Evolutionary conservation across 2,888 invertebrate species (phyloP).

Genomic region (Ichneumon xanthorius): DNA sequence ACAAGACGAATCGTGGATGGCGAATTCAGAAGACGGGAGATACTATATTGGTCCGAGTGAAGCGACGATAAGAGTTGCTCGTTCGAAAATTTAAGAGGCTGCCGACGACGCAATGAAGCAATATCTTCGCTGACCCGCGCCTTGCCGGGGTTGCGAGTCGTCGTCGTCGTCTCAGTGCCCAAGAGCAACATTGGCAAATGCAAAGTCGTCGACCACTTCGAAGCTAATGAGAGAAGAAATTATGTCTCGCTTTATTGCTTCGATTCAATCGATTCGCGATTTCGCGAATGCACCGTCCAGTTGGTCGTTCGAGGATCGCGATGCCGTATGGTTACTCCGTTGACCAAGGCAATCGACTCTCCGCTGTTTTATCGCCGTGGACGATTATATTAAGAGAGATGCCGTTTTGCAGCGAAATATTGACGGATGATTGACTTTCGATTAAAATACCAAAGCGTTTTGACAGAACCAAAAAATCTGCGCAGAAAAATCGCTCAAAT

Average conservation of each 20-base stretch:
- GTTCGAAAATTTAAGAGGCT: slow-evolving; percentile 65
- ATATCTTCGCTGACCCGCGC: slow-evolving; percentile 69
- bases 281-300: neutral
- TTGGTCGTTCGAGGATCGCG: too few species aligned
- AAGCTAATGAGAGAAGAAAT: slow-evolving; percentile 26
- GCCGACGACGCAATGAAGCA: slow-evolving; percentile 57
- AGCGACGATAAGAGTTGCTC: slow-evolving; percentile 57
- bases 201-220: slow-evolving; percentile 24
- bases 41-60: slow-evolving; percentile 3
- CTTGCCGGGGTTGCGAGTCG: slow-evolving; percentile 53
- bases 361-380: too few species aligned
- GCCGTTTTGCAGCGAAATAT: too few species aligned
- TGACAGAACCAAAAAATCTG: too few species aligned
- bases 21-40: neutral
- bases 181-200: slow-evolving; percentile 13
- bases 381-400: too few species aligned
- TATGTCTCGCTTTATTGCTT: neutral
- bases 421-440: too few species aligned
- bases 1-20: neutral
- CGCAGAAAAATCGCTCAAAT: too few species aligned
- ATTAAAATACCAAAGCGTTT: too few species aligned
- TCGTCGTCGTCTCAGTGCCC: slow-evolving; percentile 46
- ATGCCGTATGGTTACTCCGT: too few species aligned
- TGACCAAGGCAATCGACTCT: too few species aligned
- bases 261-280: neutral